A percentile compares a stretch with the other conserved stretches of the same genome.
Evolutionary conservation across 2,888 invertebrate genomes (phyloP).

Genomic region (Himalopsyche anomala): DNA sequence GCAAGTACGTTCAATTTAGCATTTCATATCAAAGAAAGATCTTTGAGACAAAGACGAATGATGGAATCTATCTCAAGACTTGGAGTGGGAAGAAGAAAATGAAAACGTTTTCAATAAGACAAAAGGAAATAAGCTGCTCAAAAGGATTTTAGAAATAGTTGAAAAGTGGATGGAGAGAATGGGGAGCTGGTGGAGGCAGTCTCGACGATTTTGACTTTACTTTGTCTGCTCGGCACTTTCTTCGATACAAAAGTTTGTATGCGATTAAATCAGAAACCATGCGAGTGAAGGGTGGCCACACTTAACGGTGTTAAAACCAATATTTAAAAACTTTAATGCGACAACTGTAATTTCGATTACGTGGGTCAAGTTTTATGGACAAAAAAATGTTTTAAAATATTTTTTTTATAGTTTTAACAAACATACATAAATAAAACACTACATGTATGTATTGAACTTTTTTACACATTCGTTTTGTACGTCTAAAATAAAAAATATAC

Average conservation of each 20-base stretch:
- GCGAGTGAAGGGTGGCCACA: background rate
- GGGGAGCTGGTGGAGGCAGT: background rate
- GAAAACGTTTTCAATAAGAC: slow-evolving; percentile 31
- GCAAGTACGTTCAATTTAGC: background rate
- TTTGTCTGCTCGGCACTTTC: slow-evolving; percentile 41
- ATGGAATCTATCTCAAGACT: background rate
- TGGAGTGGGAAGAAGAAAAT: background rate
- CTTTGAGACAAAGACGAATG: background rate
- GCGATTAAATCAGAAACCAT: slow-evolving; percentile 45
- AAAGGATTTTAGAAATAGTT: slow-evolving; percentile 19
- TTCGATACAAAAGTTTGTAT: slow-evolving; percentile 48
- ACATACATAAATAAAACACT: no score
- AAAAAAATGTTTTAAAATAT: no score
- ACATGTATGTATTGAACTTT: no score
- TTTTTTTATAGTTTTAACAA: no score
- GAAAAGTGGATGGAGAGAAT: background rate
- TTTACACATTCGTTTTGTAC: no score
- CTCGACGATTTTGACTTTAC: slow-evolving; percentile 8
- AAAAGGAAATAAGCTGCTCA: slow-evolving; percentile 23
- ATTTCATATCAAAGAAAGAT: slow-evolving; percentile 18
- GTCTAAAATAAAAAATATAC: no score
- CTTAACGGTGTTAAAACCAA: no score
- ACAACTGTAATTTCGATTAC: no score
- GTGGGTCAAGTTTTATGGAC: no score
- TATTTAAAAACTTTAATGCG: no score